Evolutionary conservation across 2,888 invertebrate species (phyloP).

Genomic region (Dynastes tityus): DNA sequence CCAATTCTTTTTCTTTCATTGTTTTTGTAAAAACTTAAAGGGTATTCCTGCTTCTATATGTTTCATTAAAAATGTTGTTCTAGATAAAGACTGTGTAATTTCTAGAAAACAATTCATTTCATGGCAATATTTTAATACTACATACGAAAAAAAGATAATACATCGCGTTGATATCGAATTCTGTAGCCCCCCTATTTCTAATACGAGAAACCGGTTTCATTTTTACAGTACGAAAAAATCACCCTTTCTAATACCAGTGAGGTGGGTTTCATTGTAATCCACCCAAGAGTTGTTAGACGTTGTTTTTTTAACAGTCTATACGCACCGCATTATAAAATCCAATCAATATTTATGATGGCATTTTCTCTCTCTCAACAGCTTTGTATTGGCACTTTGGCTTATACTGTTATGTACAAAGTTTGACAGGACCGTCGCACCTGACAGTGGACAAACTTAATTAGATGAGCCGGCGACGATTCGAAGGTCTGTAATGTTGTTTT

Average conservation of each 20-base stretch:
- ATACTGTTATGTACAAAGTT: not conserved
- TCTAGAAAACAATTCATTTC: too few species aligned
- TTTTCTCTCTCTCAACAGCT: not conserved
- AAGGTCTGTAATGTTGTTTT: not conserved
- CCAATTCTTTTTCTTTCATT: too few species aligned
- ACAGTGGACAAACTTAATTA: not conserved
- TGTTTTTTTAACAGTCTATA: slow-evolving; percentile 18
- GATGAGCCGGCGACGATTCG: not conserved
- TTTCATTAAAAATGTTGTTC: too few species aligned
- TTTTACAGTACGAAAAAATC: slow-evolving; percentile 35
- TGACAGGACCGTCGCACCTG: slow-evolving; percentile 16
- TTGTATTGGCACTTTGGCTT: not conserved
- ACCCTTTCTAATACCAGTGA: slow-evolving; percentile 29
- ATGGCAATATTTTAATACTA: too few species aligned
- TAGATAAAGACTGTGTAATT: too few species aligned
- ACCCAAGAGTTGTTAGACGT: slow-evolving; percentile 37
- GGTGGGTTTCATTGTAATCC: slow-evolving; percentile 24
- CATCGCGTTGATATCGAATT: slow-evolving; percentile 15
- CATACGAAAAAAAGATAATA: too few species aligned
- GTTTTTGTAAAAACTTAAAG: too few species aligned
- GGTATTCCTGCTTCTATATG: too few species aligned
- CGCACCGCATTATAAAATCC: slow-evolving; percentile 15
- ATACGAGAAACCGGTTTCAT: slow-evolving; percentile 28
- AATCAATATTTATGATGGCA: slow-evolving; percentile 30
- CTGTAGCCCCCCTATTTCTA: slow-evolving; percentile 14